phyloP scores from a whole-genome alignment of 2,888 invertebrate genomes.

The Maniola hyperantus region DNA sequence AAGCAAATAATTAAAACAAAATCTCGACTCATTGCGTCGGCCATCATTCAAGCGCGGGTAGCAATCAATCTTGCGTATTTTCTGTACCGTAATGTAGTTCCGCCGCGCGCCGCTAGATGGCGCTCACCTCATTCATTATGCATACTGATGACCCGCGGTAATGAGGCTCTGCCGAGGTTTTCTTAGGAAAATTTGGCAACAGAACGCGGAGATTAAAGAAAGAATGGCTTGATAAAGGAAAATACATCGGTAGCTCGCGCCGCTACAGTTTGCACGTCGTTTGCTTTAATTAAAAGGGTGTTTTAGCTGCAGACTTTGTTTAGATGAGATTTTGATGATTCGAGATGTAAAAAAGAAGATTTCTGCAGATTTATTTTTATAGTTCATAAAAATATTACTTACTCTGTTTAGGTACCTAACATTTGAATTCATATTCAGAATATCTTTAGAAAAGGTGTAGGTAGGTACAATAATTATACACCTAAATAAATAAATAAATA shows the following conservation, averaged over 20 bases:
- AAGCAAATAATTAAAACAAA: slow-evolving; percentile 20
- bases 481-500: too few relatives aligned
- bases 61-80: slow-evolving; percentile 59
- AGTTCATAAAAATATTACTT: too few relatives aligned
- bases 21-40: slow-evolving; percentile 29
- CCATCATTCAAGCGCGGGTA: slow-evolving; percentile 40
- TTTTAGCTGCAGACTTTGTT: slow-evolving; percentile 2
- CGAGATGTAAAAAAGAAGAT: not conserved
- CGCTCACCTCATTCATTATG: slow-evolving; percentile 86
- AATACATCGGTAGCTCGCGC: slow-evolving; percentile 19
- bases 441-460: too few relatives aligned
- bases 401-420: too few relatives aligned
- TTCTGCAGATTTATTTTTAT: too few relatives aligned
- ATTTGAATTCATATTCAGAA: too few relatives aligned
- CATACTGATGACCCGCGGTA: slow-evolving; percentile 89
- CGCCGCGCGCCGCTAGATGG: slow-evolving; percentile 68
- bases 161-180: slow-evolving; percentile 79
- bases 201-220: slow-evolving; percentile 61
- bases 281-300: slow-evolving; percentile 18
- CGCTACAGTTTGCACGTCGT: slow-evolving; percentile 17
- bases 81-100: slow-evolving; percentile 62
- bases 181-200: slow-evolving; percentile 71
- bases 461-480: too few relatives aligned
- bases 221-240: slow-evolving; percentile 64
- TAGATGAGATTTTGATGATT: slow-evolving; percentile 8